Base-by-base conservation (phyloP, 2,113 vertebrate species). In the Prinia subflava region DNA sequence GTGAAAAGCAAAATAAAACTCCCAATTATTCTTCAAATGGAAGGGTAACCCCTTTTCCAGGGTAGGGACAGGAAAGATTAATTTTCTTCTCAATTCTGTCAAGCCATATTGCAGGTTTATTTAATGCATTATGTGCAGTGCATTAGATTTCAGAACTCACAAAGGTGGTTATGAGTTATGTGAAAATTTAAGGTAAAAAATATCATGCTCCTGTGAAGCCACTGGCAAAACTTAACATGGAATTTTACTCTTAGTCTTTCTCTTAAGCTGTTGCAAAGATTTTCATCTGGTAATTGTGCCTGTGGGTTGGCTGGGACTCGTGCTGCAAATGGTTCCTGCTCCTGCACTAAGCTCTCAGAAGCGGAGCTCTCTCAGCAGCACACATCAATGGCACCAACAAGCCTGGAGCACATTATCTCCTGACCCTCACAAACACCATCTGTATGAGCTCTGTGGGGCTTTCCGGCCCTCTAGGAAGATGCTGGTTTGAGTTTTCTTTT, bases 211-310 rank as follows among this genome's bases (percentile, higher is more conserved):
- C 82, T 88, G 59, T 64, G 92, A 94, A 94, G 82, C 63, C 67
- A 37, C 30, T 63, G 68, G 55, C 78, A 93, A 93, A 96, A 91
- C 39, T 78, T 80, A 81, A 90, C 71, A 80, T 15, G 8, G 59
- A 55, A 47, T 83, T 90, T 86, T 60, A 59, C 92, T 83, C 75
- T 81, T 70, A 28, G 47, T 70, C 63, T 83, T 93, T 75, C 92
- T 56, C 52, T 81, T 86, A 63, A 89, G 63, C 37, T 60, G 46
- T 22, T 1, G 4, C 25, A 62, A 68, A 44, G 85, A 75, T 93
- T 92, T 96, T 96, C 60, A 93, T 90, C 73, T 64, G 28, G 37
- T 95, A 92, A 96, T 94, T 90, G 63, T 83, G 55, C 47, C 92
- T 27, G 42, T 71, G 85, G 87, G 77, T 56, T 68, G 68, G 53